Evolutionary conservation across 2,888 invertebrate genomes (phyloP).

Genomic region (Eremobia ochroleuca): DNA sequence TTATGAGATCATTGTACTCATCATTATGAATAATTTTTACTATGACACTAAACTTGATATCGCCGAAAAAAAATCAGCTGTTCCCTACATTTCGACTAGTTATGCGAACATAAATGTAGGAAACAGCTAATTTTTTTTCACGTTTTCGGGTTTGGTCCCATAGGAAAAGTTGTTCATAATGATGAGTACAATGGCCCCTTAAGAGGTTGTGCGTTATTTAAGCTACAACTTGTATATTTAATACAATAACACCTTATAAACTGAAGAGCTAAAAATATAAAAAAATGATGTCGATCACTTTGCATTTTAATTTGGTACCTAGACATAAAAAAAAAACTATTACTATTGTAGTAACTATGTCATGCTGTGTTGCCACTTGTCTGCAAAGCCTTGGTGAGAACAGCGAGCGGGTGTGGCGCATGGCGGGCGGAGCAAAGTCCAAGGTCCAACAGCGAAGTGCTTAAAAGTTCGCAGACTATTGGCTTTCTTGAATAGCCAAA

Average conservation of each 20-base stretch:
- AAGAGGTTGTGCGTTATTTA: too few species aligned
- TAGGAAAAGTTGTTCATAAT: too few species aligned
- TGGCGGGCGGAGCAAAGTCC: constrained; percentile 45
- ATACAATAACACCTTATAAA: background rate
- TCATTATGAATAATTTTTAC: too few species aligned
- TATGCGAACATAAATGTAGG: too few species aligned
- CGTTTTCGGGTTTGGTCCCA: too few species aligned
- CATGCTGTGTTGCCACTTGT: constrained; percentile 14
- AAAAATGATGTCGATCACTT: constrained; percentile 10
- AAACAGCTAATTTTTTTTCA: too few species aligned
- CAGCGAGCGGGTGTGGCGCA: constrained; percentile 29
- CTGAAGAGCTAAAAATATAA: background rate
- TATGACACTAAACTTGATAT: too few species aligned
- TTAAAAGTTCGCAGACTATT: constrained; percentile 18
- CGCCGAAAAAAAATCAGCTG: too few species aligned
- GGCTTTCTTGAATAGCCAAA: constrained; percentile 17
- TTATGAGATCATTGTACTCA: too few species aligned
- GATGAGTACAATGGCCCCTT: too few species aligned
- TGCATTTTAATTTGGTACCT: background rate
- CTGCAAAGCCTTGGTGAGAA: constrained; percentile 38
- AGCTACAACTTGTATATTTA: background rate
- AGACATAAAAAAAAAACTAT: constrained; percentile 5
- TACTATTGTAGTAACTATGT: constrained; percentile 1
- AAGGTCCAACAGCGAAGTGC: constrained; percentile 32
- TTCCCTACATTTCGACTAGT: too few species aligned